Percentiles rank a stretch among this genome's conserved stretches.
Conservation (phyloP, 2,797 vertebrate species). For the Peromyscus eremicus region DNA sequence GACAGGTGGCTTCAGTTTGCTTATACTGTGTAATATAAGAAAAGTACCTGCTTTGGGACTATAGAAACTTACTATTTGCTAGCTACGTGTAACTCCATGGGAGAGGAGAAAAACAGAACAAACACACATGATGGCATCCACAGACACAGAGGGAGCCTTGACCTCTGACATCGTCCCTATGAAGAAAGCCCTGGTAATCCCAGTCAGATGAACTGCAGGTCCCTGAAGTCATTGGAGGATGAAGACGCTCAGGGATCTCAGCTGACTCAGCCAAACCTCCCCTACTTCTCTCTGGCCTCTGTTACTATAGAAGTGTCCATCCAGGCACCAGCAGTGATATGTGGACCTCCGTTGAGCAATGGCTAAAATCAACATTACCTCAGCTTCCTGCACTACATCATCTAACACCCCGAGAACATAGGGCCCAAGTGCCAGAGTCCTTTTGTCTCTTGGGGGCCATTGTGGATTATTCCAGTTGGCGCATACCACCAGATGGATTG, state of each 20-base stretch:
- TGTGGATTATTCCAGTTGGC: neutral
- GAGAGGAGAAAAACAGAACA: slow-evolving; percentile 44
- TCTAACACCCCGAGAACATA: neutral
- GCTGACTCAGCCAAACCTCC: fast-evolving
- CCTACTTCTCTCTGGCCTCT: fast-evolving
- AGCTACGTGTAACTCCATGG: neutral
- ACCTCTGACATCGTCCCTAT: neutral
- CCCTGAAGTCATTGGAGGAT: slow-evolving; percentile 62
- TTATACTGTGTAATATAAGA: neutral
- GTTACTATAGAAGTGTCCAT: too few relatives aligned
- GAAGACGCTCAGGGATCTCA: slow-evolving; percentile 71
- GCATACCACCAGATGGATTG: neutral
- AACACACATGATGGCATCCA: neutral
- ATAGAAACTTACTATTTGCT: neutral
- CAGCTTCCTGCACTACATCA: neutral
- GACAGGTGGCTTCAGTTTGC: neutral
- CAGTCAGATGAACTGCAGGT: slow-evolving; percentile 71
- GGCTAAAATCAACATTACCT: neutral
- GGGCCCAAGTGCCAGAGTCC: neutral
- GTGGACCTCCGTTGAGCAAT: neutral
- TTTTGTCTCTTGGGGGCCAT: neutral
- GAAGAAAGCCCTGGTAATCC: slow-evolving; percentile 65
- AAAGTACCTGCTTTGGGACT: neutral
- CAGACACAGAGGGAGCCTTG: slow-evolving; percentile 12
- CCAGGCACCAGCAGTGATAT: too few relatives aligned